Conservation (phyloP, 2,797 vertebrate species). For the Mus minutoides region DNA sequence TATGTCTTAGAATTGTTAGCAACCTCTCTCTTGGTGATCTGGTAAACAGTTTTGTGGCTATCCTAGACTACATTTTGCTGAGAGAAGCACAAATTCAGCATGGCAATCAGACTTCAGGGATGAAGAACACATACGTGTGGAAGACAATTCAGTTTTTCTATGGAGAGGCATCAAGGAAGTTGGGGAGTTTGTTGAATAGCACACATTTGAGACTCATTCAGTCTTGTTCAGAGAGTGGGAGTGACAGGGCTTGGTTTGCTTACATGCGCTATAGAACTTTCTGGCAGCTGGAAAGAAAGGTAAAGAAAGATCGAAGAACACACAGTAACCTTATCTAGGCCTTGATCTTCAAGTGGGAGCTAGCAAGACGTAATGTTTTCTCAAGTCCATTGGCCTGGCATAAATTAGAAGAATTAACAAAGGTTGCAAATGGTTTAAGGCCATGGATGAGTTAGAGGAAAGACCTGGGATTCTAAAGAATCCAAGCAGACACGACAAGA, state of each 20-base stretch:
- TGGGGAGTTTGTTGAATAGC: neutral
- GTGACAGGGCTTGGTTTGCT: neutral
- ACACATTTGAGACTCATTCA: neutral
- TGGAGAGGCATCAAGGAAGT: neutral
- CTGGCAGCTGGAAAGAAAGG: neutral
- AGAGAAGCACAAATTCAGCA: neutral
- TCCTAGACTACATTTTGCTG: neutral
- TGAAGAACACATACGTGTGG: neutral
- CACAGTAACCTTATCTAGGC: neutral
- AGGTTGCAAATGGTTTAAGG: neutral
- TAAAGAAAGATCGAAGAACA: neutral
- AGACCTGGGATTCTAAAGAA: neutral
- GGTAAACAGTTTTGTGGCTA: neutral
- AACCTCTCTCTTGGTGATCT: neutral
- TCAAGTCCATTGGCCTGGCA: neutral
- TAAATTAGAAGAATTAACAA: neutral
- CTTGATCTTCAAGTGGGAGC: neutral
- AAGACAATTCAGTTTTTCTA: neutral
- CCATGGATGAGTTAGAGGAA: neutral
- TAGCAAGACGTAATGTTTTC: neutral
- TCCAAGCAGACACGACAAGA: neutral
- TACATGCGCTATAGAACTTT: neutral
- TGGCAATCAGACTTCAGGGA: accelerated
- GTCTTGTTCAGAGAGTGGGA: neutral
- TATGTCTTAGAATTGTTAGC: neutral